A percentile compares a stretch with the other conserved stretches of the same genome.
phyloP scores from a whole-genome alignment of 2,113 vertebrate species.

The Bufo gargarizans region DNA sequence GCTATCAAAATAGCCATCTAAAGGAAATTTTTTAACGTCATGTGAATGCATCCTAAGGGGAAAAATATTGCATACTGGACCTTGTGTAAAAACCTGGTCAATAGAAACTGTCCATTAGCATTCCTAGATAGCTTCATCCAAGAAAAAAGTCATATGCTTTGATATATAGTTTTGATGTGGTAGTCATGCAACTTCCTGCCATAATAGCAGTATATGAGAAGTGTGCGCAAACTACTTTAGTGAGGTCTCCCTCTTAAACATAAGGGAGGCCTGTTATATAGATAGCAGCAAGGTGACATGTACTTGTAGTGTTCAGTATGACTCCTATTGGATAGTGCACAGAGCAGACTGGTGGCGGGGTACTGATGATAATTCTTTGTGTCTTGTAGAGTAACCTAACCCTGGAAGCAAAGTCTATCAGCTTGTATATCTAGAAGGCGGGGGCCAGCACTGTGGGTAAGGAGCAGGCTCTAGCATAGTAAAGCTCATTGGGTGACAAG shows the following conservation, averaged over 20 bases:
- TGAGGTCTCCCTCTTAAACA: no score
- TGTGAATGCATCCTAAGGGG: no score
- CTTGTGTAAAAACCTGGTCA: not conserved
- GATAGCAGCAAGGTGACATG: no score
- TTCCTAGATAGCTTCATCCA: not conserved
- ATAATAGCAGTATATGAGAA: no score
- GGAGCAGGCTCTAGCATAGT: conserved; percentile 21
- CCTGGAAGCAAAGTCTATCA: conserved; percentile 2
- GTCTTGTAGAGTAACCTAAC: not conserved
- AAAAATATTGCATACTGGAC: not conserved
- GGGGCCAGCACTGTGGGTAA: not conserved
- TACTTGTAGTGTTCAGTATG: no score
- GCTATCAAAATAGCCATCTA: no score
- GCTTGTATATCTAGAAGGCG: conserved; percentile 15
- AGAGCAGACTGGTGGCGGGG: not conserved
- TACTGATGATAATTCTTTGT: not conserved
- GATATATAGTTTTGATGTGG: not conserved
- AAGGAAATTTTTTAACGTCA: no score
- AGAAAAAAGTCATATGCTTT: not conserved
- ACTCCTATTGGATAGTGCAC: not conserved
- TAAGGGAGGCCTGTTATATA: no score
- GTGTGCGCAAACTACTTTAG: no score
- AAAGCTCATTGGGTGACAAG: conserved; percentile 43
- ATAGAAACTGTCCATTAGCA: not conserved
- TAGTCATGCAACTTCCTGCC: not conserved